Evolutionary conservation across 2,113 vertebrate genomes (phyloP), one percentile per base, ranked within the genome.

Genomic region (Apus apus): DNA sequence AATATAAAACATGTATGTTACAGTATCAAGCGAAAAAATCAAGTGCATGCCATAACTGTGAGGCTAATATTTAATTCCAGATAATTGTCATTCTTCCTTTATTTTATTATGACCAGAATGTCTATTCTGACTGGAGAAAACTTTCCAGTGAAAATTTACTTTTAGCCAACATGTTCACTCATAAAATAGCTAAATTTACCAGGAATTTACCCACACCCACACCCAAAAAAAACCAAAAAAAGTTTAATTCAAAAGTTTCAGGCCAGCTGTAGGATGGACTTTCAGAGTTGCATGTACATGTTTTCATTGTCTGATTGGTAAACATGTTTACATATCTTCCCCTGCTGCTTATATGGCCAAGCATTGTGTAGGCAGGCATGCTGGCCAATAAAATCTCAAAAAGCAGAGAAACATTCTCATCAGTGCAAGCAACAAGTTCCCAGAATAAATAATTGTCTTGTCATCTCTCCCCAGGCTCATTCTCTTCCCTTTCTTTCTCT

Each of bases 361-460:
- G 50, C 32, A 50, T 16, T 56, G 34, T 83, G 61, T 60, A 89
- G 64, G 50, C 62, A 95, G 75, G 50, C 34, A 4, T 56, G 34
- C 46, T 70, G 72, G 61, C 65, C 92, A 92, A 91, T 67, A 90
- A 75, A 70, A 83, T 48, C 66, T 83, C 80, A 65, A 75, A 88
- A 82, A 81, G 50, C 60, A 90, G 45, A 73, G 88, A 89, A 95
- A 78, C 48, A 15, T 66, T 87, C 40, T 61, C 76, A 82, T 54
- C 85, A 87, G 53, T 40, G 50, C 60, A 91, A 94, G 62, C 58
- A 94, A 58, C 43, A 45, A 48, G 46, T 74, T 83, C 74, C 87
- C 62, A 66, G 61, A 53, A 81, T 64, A 95, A 94, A 76, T 93
- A 92, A 93, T 58, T 66, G 60, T 81, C 85, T 94, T 88, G 61